These are phyloP conservation scores for Nyctibius bracteatus DNA, from an alignment of 2,113 vertebrate species.

Conservation along the genomic window DNA sequence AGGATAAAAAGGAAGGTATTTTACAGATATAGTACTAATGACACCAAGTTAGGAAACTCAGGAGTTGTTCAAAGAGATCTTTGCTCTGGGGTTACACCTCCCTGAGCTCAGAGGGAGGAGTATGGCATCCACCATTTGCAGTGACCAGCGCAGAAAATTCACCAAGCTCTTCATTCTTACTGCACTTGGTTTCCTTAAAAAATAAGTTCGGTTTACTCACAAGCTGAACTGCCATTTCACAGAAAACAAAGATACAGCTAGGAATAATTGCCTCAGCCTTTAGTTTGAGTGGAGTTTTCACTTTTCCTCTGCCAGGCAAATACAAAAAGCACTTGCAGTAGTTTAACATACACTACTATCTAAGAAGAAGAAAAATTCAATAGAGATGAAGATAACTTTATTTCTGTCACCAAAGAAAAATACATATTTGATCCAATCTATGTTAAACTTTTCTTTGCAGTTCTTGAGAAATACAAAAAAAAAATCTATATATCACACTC, in stretches of 20 bases:
- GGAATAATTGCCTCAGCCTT: constrained; percentile 40
- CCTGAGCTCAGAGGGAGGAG: not conserved
- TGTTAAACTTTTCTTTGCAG: not conserved
- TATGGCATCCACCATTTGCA: not conserved
- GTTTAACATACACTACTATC: constrained; percentile 22
- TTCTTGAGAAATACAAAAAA: not conserved
- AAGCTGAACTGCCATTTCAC: not conserved
- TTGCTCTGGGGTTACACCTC: not conserved
- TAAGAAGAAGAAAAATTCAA: constrained; percentile 37
- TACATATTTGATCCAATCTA: constrained; percentile 33
- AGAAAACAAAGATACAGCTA: not conserved
- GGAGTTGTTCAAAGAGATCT: not conserved
- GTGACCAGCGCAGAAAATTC: not conserved
- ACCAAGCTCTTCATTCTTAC: not conserved
- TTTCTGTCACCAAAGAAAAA: constrained; percentile 18
- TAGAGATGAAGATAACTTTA: constrained; percentile 33
- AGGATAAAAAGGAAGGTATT: not conserved
- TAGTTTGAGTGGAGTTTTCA: not conserved
- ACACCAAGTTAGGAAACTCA: not conserved
- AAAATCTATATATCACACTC: not conserved
- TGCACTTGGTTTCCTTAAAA: not conserved
- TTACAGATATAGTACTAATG: not conserved
- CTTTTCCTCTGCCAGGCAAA: constrained; percentile 5
- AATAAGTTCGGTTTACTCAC: not conserved
- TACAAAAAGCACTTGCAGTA: not conserved